Evolutionary conservation across 2,113 vertebrate genomes (phyloP).

Genomic region (Oncorhynchus clarkii): DNA sequence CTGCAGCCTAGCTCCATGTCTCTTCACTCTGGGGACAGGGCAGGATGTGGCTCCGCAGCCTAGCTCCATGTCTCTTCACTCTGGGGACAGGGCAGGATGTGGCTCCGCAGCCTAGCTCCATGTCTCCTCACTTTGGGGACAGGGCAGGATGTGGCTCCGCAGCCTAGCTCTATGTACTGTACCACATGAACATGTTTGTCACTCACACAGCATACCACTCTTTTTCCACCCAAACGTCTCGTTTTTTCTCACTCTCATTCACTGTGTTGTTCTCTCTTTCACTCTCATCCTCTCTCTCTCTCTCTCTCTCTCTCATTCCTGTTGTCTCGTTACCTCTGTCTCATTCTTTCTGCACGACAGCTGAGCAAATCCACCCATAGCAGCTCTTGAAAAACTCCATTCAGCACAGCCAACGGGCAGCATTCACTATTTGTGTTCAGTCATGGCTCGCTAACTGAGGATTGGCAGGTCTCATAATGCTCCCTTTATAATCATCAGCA

Average conservation of each 20-base stretch:
- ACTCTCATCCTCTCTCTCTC: conserved; percentile 1
- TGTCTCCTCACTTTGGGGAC: conserved; percentile 24
- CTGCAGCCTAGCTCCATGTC: no score
- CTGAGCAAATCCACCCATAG: neutral
- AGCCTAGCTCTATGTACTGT: neutral
- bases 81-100: conserved; percentile 25
- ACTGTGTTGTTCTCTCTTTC: conserved; percentile 29
- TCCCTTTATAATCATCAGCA: conserved; percentile 23
- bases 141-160: conserved; percentile 24
- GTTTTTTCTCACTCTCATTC: conserved; percentile 12
- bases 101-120: conserved; percentile 6
- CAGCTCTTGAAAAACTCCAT: neutral
- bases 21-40: no score
- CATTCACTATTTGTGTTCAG: conserved; percentile 30
- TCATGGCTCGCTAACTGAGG: conserved; percentile 32
- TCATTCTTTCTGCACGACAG: neutral
- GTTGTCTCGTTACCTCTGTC: no score
- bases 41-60: no score
- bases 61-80: conserved; percentile 18
- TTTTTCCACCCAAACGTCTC: neutral
- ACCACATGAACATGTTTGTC: conserved; percentile 21
- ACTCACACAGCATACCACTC: conserved; percentile 1
- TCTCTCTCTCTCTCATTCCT: neutral
- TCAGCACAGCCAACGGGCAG: neutral
- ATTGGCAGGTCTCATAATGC: conserved; percentile 28